These are phyloP conservation scores for Astur gentilis DNA, from an alignment of 2,113 vertebrate species.

Conservation along the genomic window DNA sequence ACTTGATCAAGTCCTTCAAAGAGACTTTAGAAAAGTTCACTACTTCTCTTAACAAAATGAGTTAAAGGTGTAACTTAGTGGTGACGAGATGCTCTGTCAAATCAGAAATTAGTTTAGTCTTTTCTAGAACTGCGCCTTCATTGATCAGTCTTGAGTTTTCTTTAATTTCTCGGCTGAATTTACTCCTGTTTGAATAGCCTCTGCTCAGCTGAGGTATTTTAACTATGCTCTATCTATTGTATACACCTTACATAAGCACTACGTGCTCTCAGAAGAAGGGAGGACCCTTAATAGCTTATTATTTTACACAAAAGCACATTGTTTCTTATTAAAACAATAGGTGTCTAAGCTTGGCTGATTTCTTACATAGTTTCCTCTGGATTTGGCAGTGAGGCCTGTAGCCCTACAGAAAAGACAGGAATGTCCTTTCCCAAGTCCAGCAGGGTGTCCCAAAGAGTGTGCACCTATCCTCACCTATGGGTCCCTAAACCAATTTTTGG, in stretches of 20 bases:
- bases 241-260: neutral
- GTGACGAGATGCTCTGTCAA: neutral
- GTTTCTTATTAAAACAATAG: neutral
- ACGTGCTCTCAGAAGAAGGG: neutral
- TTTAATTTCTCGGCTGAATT: neutral
- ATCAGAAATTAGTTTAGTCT: neutral
- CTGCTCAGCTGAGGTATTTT: neutral
- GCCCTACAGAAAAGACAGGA: neutral
- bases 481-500: neutral
- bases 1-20: constrained; percentile 85
- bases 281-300: neutral
- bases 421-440: neutral
- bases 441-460: neutral
- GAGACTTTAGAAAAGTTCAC: constrained; percentile 83
- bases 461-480: neutral
- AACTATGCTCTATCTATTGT: neutral
- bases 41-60: constrained; percentile 62
- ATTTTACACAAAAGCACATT: neutral
- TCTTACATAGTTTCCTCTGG: neutral
- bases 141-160: neutral
- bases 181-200: neutral
- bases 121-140: neutral
- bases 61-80: neutral
- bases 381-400: neutral
- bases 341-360: neutral